Conservation (phyloP, 2,888 invertebrate genomes). For the Drosophila neonasuta region DNA sequence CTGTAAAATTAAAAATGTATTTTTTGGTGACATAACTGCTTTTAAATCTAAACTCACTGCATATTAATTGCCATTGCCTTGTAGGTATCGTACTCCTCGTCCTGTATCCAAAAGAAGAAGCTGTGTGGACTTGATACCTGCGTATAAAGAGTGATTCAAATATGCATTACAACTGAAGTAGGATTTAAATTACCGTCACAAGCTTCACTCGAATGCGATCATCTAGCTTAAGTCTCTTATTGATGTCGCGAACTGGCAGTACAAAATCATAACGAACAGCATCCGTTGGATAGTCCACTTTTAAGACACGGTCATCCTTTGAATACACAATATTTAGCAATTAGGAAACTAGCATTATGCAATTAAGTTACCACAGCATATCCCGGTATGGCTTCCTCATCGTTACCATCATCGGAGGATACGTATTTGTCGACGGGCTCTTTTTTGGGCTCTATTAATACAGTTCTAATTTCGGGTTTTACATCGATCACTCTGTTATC, state of each 20-base stretch:
- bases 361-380: conserved; percentile 72
- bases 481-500: neutral
- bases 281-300: conserved; percentile 71
- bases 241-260: conserved; percentile 46
- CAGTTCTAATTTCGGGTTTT: neutral
- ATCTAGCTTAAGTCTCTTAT: conserved; percentile 15
- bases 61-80: conserved; percentile 65
- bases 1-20: conserved; percentile 35
- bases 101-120: conserved; percentile 75
- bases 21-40: neutral
- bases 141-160: neutral
- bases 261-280: conserved; percentile 61
- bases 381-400: conserved; percentile 73
- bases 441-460: neutral
- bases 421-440: conserved; percentile 3
- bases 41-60: conserved; percentile 63
- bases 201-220: conserved; percentile 45
- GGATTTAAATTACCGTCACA: conserved; percentile 30
- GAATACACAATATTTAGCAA: neutral
- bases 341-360: neutral
- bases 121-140: conserved; percentile 76
- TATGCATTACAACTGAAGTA: neutral
- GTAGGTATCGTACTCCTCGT: conserved; percentile 61
- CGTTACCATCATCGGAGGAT: conserved; percentile 57
- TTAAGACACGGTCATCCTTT: conserved; percentile 70